Conservation (phyloP, 2,888 invertebrate genomes). For the Oasisia sp. region DNA sequence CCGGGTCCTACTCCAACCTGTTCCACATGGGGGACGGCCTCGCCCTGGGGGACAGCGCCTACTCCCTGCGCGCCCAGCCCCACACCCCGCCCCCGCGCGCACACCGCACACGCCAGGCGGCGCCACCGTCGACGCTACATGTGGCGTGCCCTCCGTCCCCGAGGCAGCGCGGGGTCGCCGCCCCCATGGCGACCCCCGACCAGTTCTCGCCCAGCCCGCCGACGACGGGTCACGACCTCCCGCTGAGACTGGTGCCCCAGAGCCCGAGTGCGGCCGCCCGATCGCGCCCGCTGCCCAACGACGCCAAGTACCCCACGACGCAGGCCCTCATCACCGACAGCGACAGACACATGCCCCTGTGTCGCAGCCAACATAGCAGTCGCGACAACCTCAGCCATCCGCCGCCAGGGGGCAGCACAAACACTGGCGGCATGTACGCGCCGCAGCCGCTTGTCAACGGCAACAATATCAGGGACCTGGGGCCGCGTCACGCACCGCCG, state of each 20-base stretch:
- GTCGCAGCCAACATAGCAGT: conserved; percentile 17
- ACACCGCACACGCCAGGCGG: neutral
- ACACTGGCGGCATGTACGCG: neutral
- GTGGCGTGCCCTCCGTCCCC: conserved; percentile 30
- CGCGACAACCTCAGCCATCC: neutral
- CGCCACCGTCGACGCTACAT: conserved; percentile 25
- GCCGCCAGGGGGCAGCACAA: neutral
- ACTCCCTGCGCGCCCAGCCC: conserved; percentile 40
- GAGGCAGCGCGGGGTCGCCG: neutral
- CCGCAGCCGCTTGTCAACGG: neutral
- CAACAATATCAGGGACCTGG: neutral
- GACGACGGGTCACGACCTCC: conserved; percentile 26
- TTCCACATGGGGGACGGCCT: conserved; percentile 40
- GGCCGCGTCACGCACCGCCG: neutral
- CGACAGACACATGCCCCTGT: neutral
- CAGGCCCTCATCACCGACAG: conserved; percentile 41
- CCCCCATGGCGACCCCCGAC: conserved; percentile 36
- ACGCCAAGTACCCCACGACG: conserved; percentile 41
- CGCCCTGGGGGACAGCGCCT: conserved; percentile 43
- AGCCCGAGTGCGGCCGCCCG: conserved; percentile 27
- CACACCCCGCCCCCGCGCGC: neutral
- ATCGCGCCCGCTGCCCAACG: conserved; percentile 36
- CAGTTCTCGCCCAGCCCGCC: conserved; percentile 34
- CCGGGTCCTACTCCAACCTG: conserved; percentile 41
- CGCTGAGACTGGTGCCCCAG: neutral